Evolutionary conservation across 30 jellyfish, hydroid and myxozoan genomes (phyloP), one percentile per base, ranked within the genome.

Genomic region (Turritopsis dohrnii): DNA sequence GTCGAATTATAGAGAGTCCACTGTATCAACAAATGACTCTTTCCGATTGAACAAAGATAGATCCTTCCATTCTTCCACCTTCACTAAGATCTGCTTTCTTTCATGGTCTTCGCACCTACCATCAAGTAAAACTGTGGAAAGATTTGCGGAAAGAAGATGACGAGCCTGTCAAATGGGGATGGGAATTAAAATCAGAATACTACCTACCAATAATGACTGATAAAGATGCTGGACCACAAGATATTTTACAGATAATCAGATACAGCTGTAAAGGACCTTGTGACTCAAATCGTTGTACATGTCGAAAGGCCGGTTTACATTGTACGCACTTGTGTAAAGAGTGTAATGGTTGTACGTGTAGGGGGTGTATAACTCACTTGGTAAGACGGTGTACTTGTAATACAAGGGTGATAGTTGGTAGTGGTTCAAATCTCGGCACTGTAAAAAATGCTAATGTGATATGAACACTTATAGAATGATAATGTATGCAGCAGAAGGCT

Each of bases 71-170:
- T 25, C 84, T 75, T 52, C 84, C 17, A 27, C 76, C 84, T 8
- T 75, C 84, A 16, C 84, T 72, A 75, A 75, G 84, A 75, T 66
- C 84, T 23, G 84, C 84, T 21, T 75, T 27, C 76, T 75, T n/a
- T 52, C 84, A 69, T 9, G 87, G 77, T 29, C 87, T 80, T 52
- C 21, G 84, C 27, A 75, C 16, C 28, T 75, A n/a, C 29, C n/a
- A n/a, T n/a, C n/a, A n/a, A n/a, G n/a, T n/a, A n/a, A n/a, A n/a
- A n/a, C n/a, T n/a, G n/a, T n/a, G 73, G 84, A 17, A 52, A 75
- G 84, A 30, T n/a, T 75, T 75, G 29, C 26, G 41, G 9, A 30
- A 75, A 23, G 26, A 25, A 25, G 84, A 75, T 9, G 26, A 25
- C 69, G 41, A n/a, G 84, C 84, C 84, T 52, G 26, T 60, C 18